phyloP scores from a whole-genome alignment of 2,888 invertebrate species.

The Notodonta ziczac region DNA sequence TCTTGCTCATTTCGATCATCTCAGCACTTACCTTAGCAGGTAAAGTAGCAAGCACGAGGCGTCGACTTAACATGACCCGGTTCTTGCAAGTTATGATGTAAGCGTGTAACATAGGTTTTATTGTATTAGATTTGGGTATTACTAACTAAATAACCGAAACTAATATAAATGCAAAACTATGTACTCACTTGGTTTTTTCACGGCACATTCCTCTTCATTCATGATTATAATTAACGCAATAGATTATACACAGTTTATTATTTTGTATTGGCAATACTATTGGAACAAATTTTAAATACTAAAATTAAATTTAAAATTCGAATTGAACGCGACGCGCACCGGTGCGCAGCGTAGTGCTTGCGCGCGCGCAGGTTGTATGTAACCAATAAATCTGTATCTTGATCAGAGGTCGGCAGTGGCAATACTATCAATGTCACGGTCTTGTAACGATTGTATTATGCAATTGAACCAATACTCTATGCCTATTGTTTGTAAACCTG shows the following conservation, averaged over 20 bases:
- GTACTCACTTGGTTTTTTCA: slow-evolving; percentile 3
- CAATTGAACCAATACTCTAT: slow-evolving; percentile 7
- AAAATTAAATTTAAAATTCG: slow-evolving; percentile 4
- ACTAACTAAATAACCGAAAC: not conserved
- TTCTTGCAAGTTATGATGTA: too few species aligned
- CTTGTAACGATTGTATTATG: slow-evolving; percentile 10
- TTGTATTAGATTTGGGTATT: too few species aligned
- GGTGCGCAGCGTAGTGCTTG: slow-evolving; percentile 18
- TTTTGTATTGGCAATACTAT: too few species aligned
- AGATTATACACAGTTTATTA: not conserved
- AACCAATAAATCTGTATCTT: slow-evolving; percentile 12
- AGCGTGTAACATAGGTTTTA: too few species aligned
- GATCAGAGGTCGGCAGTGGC: slow-evolving; percentile 9
- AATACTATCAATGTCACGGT: slow-evolving; percentile 24
- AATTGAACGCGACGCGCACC: slow-evolving; percentile 12
- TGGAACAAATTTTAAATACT: not conserved
- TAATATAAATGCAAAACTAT: not conserved
- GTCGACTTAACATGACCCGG: too few species aligned
- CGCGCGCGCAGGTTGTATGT: slow-evolving; percentile 28
- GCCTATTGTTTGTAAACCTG: slow-evolving; percentile 21
- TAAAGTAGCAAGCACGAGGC: too few species aligned
- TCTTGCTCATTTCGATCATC: too few species aligned
- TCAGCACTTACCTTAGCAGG: too few species aligned
- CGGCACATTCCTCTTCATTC: not conserved
- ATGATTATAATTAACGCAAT: not conserved